Conservation (phyloP, 1,140 invertebrate species). For the Acromyrmex heyeri region DNA sequence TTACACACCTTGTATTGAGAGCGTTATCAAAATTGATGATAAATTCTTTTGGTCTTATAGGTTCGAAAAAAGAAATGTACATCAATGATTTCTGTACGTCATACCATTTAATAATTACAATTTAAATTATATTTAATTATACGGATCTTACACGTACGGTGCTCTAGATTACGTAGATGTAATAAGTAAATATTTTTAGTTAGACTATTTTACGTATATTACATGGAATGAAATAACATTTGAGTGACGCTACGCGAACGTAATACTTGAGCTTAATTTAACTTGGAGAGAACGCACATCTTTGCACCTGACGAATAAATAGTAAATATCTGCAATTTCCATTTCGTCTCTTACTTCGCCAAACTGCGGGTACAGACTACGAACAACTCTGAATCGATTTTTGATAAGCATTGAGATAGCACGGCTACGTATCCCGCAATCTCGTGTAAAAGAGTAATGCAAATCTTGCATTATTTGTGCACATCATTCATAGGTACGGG, state of each 20-base stretch:
- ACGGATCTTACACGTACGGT: constrained; percentile 85
- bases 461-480: constrained; percentile 63
- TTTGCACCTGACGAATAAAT: constrained; percentile 77
- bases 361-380: constrained; percentile 18
- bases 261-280: constrained; percentile 87
- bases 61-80: constrained; percentile 47
- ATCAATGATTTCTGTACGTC: constrained; percentile 78
- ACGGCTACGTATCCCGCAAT: constrained; percentile 37
- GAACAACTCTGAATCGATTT: constrained; percentile 37
- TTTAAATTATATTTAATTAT: constrained; percentile 87
- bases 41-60: background rate
- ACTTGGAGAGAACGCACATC: constrained; percentile 77
- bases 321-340: constrained; percentile 54
- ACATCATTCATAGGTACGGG: constrained; percentile 82
- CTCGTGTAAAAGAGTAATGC: constrained; percentile 60
- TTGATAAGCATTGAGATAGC: constrained; percentile 39
- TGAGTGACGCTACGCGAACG: constrained; percentile 85
- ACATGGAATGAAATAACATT: constrained; percentile 87
- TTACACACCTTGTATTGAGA: background rate
- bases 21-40: background rate
- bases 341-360: constrained; percentile 29
- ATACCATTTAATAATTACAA: constrained; percentile 87
- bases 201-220: constrained; percentile 87
- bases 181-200: constrained; percentile 85
- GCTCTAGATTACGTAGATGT: constrained; percentile 86